Evolutionary conservation across 2,888 invertebrate species (phyloP).

Genomic region (Auanema sp.): DNA sequence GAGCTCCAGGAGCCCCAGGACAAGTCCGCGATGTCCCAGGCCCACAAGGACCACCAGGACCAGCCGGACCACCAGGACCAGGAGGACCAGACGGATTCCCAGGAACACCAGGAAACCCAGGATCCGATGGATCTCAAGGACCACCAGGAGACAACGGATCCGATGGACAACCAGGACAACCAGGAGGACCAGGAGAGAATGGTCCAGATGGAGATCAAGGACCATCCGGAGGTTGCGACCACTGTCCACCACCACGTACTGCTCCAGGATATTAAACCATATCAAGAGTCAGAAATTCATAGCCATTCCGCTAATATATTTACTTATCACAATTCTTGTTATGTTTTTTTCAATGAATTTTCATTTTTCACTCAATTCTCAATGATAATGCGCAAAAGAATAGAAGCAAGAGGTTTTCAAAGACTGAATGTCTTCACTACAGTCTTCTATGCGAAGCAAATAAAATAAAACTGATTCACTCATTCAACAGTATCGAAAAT

Average conservation of each 20-base stretch:
- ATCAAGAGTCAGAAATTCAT: too few species aligned
- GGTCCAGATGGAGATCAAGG: slow-evolving; percentile 35
- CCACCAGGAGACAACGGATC: slow-evolving; percentile 33
- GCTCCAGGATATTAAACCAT: slow-evolving; percentile 4
- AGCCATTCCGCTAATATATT: too few species aligned
- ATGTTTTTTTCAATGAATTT: too few species aligned
- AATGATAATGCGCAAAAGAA: too few species aligned
- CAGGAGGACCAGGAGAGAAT: slow-evolving; percentile 36
- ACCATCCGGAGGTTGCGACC: slow-evolving; percentile 23
- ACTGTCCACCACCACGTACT: slow-evolving; percentile 11
- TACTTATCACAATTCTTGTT: too few species aligned
- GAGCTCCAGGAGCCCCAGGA: slow-evolving; percentile 42
- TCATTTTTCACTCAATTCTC: too few species aligned
- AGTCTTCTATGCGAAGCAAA: too few species aligned
- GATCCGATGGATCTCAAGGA: slow-evolving; percentile 31
- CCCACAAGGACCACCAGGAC: slow-evolving; percentile 28
- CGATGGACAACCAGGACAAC: slow-evolving; percentile 33
- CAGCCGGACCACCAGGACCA: slow-evolving; percentile 35
- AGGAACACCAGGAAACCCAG: slow-evolving; percentile 34
- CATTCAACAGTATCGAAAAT: too few species aligned
- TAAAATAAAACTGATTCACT: too few species aligned
- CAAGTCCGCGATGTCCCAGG: slow-evolving; percentile 35
- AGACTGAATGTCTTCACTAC: too few species aligned
- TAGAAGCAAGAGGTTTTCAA: too few species aligned
- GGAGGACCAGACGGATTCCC: slow-evolving; percentile 31